phyloP scores from a whole-genome alignment of 2,888 invertebrate species.

The Lepas anatifera region DNA sequence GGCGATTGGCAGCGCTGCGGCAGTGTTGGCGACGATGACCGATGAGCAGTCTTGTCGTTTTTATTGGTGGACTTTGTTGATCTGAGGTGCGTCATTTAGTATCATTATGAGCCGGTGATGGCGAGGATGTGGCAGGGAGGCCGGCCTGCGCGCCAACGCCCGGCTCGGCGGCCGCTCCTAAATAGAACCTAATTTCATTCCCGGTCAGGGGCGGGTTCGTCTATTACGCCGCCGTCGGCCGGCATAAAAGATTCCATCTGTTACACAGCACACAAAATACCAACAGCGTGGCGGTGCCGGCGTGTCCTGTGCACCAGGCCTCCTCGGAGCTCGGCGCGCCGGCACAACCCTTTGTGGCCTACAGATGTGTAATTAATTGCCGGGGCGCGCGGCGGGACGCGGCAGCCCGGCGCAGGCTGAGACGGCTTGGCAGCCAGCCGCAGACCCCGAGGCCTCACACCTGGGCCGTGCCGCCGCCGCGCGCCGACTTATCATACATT shows the following conservation, averaged over 20 bases:
- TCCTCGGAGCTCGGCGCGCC: neutral
- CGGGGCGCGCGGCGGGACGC: neutral
- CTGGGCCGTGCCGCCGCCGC: neutral
- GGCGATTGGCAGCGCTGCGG: neutral
- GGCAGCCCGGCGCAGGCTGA: too few species aligned
- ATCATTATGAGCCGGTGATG: neutral
- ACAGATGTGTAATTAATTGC: slow-evolving; percentile 8
- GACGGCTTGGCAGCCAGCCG: too few species aligned
- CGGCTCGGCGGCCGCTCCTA: neutral
- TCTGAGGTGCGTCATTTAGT: neutral
- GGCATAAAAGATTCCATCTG: slow-evolving; percentile 6
- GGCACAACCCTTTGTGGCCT: slow-evolving; percentile 5
- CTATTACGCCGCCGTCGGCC: neutral
- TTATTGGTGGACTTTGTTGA: slow-evolving; percentile 4
- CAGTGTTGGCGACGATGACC: neutral
- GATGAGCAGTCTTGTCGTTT: neutral
- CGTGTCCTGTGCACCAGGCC: too few species aligned
- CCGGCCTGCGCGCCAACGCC: neutral
- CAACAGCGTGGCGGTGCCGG: neutral
- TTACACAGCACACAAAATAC: neutral
- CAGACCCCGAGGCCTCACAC: neutral
- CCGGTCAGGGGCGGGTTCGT: neutral
- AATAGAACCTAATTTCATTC: slow-evolving; percentile 10
- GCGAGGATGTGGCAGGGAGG: neutral
- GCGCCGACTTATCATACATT: slow-evolving; percentile 6